Conservation (phyloP, 2,113 vertebrate genomes). For the Sphaerodactylus townsendi region DNA sequence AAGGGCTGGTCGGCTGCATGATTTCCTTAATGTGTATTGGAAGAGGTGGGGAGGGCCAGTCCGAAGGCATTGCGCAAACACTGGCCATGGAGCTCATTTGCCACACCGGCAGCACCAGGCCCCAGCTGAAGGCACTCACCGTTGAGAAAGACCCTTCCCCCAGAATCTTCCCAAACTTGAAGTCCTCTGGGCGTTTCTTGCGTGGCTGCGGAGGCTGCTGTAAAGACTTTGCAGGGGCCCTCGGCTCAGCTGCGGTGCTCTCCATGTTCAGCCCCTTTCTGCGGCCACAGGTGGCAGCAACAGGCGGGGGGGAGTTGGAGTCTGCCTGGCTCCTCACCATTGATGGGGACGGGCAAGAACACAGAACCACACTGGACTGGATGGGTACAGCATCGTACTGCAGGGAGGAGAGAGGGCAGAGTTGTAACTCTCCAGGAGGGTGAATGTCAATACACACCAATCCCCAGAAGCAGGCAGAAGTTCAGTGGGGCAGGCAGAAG, state of each 20-base stretch:
- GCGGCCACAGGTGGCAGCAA: slow-evolving; percentile 82
- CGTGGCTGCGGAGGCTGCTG: slow-evolving; percentile 85
- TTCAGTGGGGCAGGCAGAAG: too few species aligned
- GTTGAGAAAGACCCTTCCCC: slow-evolving; percentile 99
- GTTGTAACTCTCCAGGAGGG: slow-evolving; percentile 27
- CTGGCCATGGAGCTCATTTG: neutral
- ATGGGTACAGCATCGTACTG: slow-evolving; percentile 98
- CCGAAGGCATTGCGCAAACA: neutral
- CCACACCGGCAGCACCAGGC: neutral
- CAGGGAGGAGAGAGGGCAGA: slow-evolving; percentile 26
- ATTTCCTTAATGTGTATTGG: neutral
- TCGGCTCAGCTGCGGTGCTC: slow-evolving; percentile 76
- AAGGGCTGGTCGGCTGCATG: neutral
- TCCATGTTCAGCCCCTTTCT: slow-evolving; percentile 89
- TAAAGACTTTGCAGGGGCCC: slow-evolving; percentile 71
- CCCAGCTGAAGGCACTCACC: slow-evolving; percentile 73
- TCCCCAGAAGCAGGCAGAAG: too few species aligned
- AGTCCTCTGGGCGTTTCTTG: slow-evolving; percentile 96
- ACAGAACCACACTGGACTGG: slow-evolving; percentile 94
- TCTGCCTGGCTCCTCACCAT: slow-evolving; percentile 96
- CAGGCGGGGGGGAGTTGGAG: slow-evolving; percentile 83
- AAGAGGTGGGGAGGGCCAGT: too few species aligned
- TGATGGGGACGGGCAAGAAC: slow-evolving; percentile 92
- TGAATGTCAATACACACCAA: too few species aligned
- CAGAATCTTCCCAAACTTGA: slow-evolving; percentile 96